Evolutionary conservation across 2,113 vertebrate species (phyloP).

Genomic region (Pyrgilauda ruficollis): DNA sequence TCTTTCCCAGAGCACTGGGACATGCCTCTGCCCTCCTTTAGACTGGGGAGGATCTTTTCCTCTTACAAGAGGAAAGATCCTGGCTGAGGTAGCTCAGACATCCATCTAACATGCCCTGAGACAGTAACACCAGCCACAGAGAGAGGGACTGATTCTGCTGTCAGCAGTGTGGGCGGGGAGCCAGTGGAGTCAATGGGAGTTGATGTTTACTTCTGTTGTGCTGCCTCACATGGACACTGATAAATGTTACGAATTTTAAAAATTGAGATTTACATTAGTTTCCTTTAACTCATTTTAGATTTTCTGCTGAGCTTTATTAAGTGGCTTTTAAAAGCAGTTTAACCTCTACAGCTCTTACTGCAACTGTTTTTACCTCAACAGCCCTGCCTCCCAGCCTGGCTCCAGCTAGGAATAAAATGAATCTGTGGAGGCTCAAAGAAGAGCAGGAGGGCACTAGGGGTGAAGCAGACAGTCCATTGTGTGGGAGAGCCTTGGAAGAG

Average conservation of each 20-base stretch:
- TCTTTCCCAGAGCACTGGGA: not conserved
- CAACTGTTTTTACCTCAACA: not conserved
- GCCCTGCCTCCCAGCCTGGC: not conserved
- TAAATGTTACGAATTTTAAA: conserved; percentile 61
- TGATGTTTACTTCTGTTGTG: conserved; percentile 5
- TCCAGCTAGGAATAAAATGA: rapidly evolving
- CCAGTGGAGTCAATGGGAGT: not conserved
- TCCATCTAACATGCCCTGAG: conserved; percentile 3
- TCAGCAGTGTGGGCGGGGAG: not conserved
- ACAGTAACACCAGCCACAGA: not conserved
- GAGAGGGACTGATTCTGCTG: conserved; percentile 2
- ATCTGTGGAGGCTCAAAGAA: not conserved
- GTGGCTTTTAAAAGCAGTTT: conserved; percentile 54
- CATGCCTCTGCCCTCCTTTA: not conserved
- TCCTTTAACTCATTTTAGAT: conserved; percentile 49
- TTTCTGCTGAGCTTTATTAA: conserved; percentile 61
- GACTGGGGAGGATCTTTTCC: conserved; percentile 1
- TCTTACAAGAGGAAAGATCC: conserved; percentile 6
- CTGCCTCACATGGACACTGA: not conserved
- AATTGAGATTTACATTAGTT: conserved; percentile 55
- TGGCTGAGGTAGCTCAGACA: conserved; percentile 4
- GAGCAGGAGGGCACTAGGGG: not conserved
- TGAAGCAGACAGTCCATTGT: rapidly evolving
- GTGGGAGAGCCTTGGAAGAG: not conserved
- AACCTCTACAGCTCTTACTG: not conserved